phyloP scores from a whole-genome alignment of 2,113 vertebrate genomes.

The Odocoileus virginianus region DNA sequence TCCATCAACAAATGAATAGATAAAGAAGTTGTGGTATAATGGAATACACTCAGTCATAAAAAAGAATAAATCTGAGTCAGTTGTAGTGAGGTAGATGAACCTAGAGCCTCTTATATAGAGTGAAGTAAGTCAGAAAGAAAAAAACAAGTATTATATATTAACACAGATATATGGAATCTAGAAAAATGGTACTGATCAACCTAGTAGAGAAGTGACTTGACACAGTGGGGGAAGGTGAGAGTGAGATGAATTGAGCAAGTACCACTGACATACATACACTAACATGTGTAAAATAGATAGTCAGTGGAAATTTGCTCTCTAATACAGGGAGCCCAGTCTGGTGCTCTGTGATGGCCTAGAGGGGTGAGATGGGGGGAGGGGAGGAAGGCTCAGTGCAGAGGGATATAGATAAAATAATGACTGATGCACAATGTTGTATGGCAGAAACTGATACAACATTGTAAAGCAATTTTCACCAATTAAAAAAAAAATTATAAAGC shows the following conservation, averaged over 20 bases:
- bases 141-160: neutral
- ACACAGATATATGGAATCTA: neutral
- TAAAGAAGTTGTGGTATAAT: neutral
- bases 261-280: neutral
- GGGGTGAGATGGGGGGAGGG: neutral
- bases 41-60: neutral
- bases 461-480: neutral
- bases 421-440: neutral
- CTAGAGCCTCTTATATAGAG: neutral
- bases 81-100: neutral
- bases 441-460: neutral
- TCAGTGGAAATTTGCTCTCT: neutral
- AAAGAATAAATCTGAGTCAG: neutral
- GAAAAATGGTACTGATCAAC: neutral
- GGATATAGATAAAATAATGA: neutral
- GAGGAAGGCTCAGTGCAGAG: neutral
- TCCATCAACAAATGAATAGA: neutral
- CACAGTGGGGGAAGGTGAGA: neutral
- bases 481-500: neutral
- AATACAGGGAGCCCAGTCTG: neutral
- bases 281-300: neutral
- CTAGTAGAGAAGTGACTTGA: neutral
- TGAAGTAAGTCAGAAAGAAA: neutral
- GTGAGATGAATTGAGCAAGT: neutral
- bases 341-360: neutral